Conservation (phyloP, 2,888 invertebrate species). For the Macrophya annulata region DNA sequence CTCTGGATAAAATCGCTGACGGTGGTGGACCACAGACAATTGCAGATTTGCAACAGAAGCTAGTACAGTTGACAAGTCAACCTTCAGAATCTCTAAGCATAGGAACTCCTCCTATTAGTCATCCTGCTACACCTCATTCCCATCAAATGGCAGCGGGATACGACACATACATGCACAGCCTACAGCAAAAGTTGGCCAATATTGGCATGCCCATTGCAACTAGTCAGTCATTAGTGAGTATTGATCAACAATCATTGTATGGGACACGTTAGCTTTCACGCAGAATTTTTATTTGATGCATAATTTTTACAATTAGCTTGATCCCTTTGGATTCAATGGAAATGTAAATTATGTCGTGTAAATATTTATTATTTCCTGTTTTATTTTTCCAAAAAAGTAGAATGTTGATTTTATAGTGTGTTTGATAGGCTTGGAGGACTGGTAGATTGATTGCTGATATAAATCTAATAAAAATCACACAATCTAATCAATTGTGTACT, state of each 20-base stretch:
- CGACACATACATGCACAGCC: slow-evolving; percentile 85
- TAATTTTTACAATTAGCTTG: not conserved
- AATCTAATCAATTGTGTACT: slow-evolving; percentile 26
- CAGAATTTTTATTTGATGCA: not conserved
- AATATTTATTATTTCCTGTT: not conserved
- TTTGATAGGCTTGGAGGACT: not conserved
- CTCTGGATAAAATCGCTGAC: slow-evolving; percentile 71
- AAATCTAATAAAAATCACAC: not conserved
- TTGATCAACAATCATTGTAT: not conserved
- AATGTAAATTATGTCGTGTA: not conserved
- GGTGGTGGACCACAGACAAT: slow-evolving; percentile 79
- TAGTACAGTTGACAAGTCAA: slow-evolving; percentile 81
- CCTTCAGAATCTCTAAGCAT: slow-evolving; percentile 78
- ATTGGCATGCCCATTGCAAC: slow-evolving; percentile 73
- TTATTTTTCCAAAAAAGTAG: not conserved
- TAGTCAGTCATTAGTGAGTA: slow-evolving; percentile 68
- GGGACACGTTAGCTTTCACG: not conserved
- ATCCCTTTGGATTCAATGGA: not conserved
- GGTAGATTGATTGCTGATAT: not conserved
- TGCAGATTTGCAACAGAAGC: slow-evolving; percentile 83
- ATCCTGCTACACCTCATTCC: slow-evolving; percentile 85
- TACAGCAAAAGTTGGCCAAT: slow-evolving; percentile 86
- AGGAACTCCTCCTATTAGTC: slow-evolving; percentile 81
- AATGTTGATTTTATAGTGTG: not conserved
- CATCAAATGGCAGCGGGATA: slow-evolving; percentile 81